Conservation (phyloP, 92 coral and sea anemone genomes). For the Epizoanthus rinbou region DNA sequence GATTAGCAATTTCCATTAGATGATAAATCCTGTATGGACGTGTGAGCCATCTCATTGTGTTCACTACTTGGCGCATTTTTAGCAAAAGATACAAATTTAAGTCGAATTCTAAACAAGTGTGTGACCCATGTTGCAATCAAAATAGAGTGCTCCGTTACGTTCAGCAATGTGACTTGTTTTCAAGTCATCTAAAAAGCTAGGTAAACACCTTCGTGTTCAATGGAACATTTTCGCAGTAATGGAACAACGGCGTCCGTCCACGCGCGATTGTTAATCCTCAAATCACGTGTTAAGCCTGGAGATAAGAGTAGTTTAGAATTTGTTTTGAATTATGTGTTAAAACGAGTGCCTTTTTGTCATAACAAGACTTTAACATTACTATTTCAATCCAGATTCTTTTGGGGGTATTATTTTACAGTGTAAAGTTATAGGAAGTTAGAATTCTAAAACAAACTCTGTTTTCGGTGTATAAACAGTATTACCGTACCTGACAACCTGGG, state of each 20-base stretch:
- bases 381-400: background rate
- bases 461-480: conserved; percentile 20
- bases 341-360: background rate
- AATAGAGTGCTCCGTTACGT: background rate
- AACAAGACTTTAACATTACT: background rate
- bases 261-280: no score
- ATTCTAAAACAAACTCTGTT: background rate
- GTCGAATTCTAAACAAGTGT: background rate
- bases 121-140: background rate
- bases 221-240: background rate
- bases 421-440: background rate
- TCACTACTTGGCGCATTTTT: background rate
- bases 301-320: background rate
- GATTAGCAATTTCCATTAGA: background rate
- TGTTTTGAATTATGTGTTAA: background rate
- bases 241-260: no score
- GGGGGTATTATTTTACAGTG: background rate
- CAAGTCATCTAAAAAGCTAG: background rate
- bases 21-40: background rate
- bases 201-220: background rate
- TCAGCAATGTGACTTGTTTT: background rate
- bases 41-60: background rate
- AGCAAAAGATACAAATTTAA: background rate
- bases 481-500: conserved; percentile 11
- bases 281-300: no score